These are phyloP conservation scores for Noctua janthina DNA, from an alignment of 2,888 invertebrate species.

Conservation along the genomic window DNA sequence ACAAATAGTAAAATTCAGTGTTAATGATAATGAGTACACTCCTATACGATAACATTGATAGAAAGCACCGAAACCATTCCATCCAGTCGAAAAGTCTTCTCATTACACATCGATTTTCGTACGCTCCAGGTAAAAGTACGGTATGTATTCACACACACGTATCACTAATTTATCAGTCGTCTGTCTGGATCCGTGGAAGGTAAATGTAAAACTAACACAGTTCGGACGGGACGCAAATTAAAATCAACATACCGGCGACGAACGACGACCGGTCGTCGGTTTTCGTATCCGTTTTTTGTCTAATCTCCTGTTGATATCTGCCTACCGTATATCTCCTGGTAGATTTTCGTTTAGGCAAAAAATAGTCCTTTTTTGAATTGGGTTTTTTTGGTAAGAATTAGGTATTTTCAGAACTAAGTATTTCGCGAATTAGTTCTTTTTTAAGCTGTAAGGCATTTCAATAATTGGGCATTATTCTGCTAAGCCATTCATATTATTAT, in stretches of 20 bases:
- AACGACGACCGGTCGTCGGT: slow-evolving; percentile 30
- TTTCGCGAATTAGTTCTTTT: too few relatives aligned
- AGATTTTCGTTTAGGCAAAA: slow-evolving; percentile 13
- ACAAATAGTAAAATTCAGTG: too few relatives aligned
- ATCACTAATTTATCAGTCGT: slow-evolving; percentile 64
- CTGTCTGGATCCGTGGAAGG: slow-evolving; percentile 58
- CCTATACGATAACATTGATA: background rate
- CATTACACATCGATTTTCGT: slow-evolving; percentile 48
- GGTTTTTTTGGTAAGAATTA: too few relatives aligned
- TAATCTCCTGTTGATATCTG: slow-evolving; percentile 57
- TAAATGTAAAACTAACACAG: slow-evolving; percentile 67
- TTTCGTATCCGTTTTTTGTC: slow-evolving; percentile 57
- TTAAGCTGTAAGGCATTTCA: too few relatives aligned
- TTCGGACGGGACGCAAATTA: slow-evolving; percentile 63
- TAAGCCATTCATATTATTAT: too few relatives aligned
- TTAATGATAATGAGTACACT: too few relatives aligned
- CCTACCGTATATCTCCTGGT: slow-evolving; percentile 1
- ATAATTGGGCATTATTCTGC: too few relatives aligned
- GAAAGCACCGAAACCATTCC: slow-evolving; percentile 10
- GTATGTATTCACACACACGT: slow-evolving; percentile 45
- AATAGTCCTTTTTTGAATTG: too few relatives aligned
- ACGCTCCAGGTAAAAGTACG: slow-evolving; percentile 24
- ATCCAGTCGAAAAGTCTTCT: slow-evolving; percentile 12
- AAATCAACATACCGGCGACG: slow-evolving; percentile 64
- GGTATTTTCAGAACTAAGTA: too few relatives aligned